phyloP scores from a whole-genome alignment of 2,888 invertebrate species.

The Pardosa pseudoannulata region DNA sequence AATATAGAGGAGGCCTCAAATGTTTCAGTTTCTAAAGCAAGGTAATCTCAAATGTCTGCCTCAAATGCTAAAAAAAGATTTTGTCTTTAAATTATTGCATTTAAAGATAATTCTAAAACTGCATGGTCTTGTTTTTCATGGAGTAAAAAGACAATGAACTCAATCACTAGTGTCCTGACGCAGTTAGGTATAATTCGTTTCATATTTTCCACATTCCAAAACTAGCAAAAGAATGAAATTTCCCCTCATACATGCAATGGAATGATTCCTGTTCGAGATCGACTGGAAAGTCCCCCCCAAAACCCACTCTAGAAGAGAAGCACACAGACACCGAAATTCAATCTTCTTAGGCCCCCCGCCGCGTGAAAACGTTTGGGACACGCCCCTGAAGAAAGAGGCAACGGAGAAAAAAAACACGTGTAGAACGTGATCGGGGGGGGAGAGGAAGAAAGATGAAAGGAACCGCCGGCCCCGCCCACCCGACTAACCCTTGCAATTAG shows the following conservation, averaged over 20 bases:
- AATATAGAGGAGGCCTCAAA: too few species aligned
- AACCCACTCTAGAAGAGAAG: not conserved
- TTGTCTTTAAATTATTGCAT: too few species aligned
- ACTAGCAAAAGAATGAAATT: conserved; percentile 16
- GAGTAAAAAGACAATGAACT: too few species aligned
- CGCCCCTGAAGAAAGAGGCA: conserved; percentile 48
- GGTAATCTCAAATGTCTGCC: too few species aligned
- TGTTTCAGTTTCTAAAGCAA: too few species aligned
- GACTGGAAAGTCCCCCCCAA: not conserved
- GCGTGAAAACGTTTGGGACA: conserved; percentile 67
- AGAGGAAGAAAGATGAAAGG: conserved; percentile 59
- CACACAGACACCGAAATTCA: not conserved
- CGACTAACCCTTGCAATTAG: conserved; percentile 72
- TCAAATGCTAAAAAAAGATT: too few species aligned
- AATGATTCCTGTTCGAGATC: not conserved
- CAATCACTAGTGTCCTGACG: too few species aligned
- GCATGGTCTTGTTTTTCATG: too few species aligned
- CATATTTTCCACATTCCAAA: too few species aligned
- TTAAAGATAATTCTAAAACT: too few species aligned
- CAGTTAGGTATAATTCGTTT: too few species aligned
- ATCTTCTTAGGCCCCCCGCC: conserved; percentile 32
- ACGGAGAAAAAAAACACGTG: conserved; percentile 22
- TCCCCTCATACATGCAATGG: not conserved
- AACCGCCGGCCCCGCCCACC: conserved; percentile 67
- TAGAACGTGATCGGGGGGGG: conserved; percentile 21